Base-by-base conservation (phyloP, 2,888 invertebrate genomes). In the Luffia ferchaultella region DNA sequence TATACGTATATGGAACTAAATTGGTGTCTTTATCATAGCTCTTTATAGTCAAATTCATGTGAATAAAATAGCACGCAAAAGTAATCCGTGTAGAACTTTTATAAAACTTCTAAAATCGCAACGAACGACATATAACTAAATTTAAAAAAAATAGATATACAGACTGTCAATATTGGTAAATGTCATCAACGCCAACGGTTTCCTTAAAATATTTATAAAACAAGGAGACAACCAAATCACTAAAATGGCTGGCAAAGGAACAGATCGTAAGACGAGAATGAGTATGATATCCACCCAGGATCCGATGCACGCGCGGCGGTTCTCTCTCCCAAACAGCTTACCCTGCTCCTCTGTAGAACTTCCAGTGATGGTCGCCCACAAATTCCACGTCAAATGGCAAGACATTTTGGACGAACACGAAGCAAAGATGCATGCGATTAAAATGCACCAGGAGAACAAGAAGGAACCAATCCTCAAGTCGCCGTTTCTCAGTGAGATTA, bases 291-390 rank as follows among this genome's bases (percentile, higher is more conserved):
- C 64, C 1, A 50, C 54, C 0, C 45, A 48, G 12, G 40, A 40
- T 18, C 16, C 45, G 2, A 57, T 46, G 73, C 72, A 1, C 46
- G 59, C 2, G 55, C 55, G n/a, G n/a, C n/a, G n/a, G n/a, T 50
- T 72, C 30, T 67, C 73, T 0, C 55, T 82, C 44, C 83, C 83
- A 1, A 70, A 74, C 5, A 79, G 76, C 53, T 62, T 83, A 3
- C 67, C 79, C 2, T 74, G 76, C 54, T 80, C 82, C 0, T 76
- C 80, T 57, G 60, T 80, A 44, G 68, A 75, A 2, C 76, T 79
- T 53, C 80, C 83, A 0, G 54, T 73, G 2, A 54, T 75, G 2
- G 58, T 68, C 45, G 42, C 42, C 7, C 9, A 9, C 2, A 67
- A 59, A 45, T 68, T 57, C 48, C 55, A 52, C 46, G 76, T 70